Percentiles rank a stretch among this genome's conserved stretches.
Conservation (phyloP, 2,797 vertebrate species). For the Silurus lanzhouensis region DNA sequence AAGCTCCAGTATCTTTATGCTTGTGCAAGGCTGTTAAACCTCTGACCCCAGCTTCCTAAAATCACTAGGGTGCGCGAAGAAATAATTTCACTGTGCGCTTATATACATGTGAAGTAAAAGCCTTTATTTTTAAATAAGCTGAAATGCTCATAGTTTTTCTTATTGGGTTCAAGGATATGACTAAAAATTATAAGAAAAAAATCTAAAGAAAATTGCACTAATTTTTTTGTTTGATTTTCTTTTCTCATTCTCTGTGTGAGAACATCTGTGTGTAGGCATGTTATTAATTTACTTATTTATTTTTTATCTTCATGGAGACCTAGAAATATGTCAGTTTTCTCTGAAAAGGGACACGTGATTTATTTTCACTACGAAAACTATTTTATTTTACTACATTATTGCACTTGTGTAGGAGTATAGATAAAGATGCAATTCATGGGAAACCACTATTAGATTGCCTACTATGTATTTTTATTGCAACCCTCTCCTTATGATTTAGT, state of each 20-base stretch:
- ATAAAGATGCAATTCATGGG: background rate
- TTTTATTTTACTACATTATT: background rate
- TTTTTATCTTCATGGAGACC: too few species aligned
- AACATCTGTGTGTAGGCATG: too few species aligned
- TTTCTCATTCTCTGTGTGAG: too few species aligned
- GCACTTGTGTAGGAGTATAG: background rate
- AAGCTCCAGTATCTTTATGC: too few species aligned
- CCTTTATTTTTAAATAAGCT: background rate
- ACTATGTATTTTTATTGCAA: background rate
- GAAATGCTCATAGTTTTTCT: background rate
- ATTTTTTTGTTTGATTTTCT: background rate
- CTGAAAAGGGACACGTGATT: background rate
- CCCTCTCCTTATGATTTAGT: too few species aligned
- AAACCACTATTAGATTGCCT: background rate
- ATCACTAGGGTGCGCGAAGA: too few species aligned
- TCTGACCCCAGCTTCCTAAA: too few species aligned
- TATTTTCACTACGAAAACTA: background rate
- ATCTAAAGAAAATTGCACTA: too few species aligned
- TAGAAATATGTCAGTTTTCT: background rate
- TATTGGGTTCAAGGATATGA: background rate
- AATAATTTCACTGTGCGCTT: too few species aligned
- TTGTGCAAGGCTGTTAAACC: too few species aligned
- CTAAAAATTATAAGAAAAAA: background rate
- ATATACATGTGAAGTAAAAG: too few species aligned
- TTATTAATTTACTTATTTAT: too few species aligned